Evolutionary conservation across 2,797 vertebrate genomes (phyloP).

Genomic region (Pipistrellus pipistrellus): DNA sequence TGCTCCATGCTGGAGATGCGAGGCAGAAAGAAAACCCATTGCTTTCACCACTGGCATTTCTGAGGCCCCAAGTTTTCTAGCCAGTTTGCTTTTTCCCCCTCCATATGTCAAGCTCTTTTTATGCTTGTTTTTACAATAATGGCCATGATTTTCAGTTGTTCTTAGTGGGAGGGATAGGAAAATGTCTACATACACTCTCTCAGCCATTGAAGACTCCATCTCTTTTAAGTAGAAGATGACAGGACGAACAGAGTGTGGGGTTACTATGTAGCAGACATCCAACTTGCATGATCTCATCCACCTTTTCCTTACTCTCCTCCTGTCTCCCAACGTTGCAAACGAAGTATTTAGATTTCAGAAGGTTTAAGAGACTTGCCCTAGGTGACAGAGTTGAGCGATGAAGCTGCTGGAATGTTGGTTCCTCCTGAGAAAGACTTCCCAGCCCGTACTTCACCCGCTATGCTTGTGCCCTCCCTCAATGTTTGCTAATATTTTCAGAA

Average conservation of each 20-base stretch:
- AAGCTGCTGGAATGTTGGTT: background rate
- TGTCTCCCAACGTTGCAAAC: background rate
- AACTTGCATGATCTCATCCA: background rate
- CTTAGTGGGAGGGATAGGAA: background rate
- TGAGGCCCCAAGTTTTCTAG: background rate
- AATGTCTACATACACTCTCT: background rate
- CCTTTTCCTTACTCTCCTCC: background rate
- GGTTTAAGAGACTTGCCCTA: background rate
- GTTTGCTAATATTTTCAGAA: background rate
- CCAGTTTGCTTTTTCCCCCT: background rate
- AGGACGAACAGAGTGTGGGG: background rate
- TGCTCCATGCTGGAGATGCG: background rate
- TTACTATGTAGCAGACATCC: background rate
- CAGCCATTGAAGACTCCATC: background rate
- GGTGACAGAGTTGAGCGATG: background rate
- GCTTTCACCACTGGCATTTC: background rate
- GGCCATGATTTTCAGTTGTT: background rate
- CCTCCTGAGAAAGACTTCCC: background rate
- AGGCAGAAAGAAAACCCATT: background rate
- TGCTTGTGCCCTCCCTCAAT: background rate
- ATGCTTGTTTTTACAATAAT: background rate
- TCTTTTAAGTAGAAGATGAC: background rate
- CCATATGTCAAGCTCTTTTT: background rate
- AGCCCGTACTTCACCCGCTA: fast-evolving
- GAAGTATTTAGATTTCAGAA: background rate